phyloP scores from a whole-genome alignment of 2,888 invertebrate genomes.

The Archips xylosteana region DNA sequence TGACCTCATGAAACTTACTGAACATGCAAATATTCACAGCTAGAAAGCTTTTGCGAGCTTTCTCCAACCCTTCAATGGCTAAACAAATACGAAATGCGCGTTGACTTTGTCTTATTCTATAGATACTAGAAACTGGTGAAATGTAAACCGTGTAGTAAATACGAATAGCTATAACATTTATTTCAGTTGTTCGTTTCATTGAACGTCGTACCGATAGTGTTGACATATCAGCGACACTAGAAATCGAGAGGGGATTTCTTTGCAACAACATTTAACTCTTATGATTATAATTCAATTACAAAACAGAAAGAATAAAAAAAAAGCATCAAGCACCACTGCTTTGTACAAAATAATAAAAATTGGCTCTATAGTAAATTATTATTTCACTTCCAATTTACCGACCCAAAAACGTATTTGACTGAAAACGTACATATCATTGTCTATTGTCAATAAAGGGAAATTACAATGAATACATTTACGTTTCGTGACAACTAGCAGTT shows the following conservation, averaged over 20 bases:
- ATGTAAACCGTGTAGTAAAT: slow-evolving; percentile 24
- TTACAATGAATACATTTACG: slow-evolving; percentile 13
- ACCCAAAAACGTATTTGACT: slow-evolving; percentile 4
- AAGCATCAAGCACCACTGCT: too few relatives aligned
- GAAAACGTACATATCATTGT: slow-evolving; percentile 2
- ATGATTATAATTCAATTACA: too few relatives aligned
- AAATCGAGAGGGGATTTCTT: background rate
- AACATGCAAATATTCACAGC: slow-evolving; percentile 39
- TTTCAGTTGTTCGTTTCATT: background rate
- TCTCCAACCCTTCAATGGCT: slow-evolving; percentile 41
- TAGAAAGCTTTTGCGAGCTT: slow-evolving; percentile 33
- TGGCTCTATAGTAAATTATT: background rate
- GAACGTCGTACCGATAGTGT: background rate
- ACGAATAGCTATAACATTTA: background rate
- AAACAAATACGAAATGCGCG: slow-evolving; percentile 40
- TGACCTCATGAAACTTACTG: slow-evolving; percentile 17
- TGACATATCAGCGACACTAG: background rate
- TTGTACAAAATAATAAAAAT: too few relatives aligned
- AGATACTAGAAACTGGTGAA: slow-evolving; percentile 41
- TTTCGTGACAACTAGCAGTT: slow-evolving; percentile 21
- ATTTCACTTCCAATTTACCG: background rate
- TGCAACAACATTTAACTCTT: too few relatives aligned
- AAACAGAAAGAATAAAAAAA: too few relatives aligned
- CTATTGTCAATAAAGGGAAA: slow-evolving; percentile 20
- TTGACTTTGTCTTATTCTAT: slow-evolving; percentile 29